Conservation (phyloP, 92 coral and sea anemone species). For the Diadumene lineata region DNA sequence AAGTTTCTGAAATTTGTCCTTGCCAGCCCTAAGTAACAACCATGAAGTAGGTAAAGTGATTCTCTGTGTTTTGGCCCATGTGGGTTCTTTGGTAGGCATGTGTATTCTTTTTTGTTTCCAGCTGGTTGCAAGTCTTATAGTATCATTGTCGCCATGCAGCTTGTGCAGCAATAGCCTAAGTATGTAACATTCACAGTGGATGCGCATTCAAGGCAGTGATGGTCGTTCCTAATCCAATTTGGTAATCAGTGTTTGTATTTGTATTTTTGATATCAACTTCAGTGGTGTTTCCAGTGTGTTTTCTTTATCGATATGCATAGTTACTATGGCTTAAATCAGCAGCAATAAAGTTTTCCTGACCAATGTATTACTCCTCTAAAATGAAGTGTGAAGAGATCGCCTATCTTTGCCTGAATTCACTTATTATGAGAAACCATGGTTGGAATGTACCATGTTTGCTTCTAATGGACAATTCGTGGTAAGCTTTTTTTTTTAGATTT, state of each 20-base stretch:
- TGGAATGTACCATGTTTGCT: background rate
- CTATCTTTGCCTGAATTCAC: background rate
- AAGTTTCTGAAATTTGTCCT: too few species aligned
- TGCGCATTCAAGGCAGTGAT: background rate
- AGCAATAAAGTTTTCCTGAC: background rate
- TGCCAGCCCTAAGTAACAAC: background rate
- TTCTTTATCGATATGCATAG: background rate
- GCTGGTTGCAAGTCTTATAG: background rate
- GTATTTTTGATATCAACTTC: too few species aligned
- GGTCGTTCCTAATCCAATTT: background rate
- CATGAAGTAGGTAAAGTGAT: background rate
- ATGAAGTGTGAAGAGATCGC: background rate
- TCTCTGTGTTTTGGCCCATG: background rate
- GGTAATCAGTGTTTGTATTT: background rate
- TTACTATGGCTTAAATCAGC: constrained; percentile 2
- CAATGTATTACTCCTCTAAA: background rate
- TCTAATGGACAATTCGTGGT: background rate
- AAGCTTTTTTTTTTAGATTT: background rate
- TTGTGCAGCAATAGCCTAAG: background rate
- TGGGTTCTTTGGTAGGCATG: constrained; percentile 4
- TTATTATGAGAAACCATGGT: constrained; percentile 1
- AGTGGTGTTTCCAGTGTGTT: too few species aligned
- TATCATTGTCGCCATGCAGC: background rate
- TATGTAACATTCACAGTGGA: background rate
- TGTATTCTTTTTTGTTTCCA: background rate